phyloP scores from a whole-genome alignment of 2,797 vertebrate genomes.

The Knipowitschia caucasica region DNA sequence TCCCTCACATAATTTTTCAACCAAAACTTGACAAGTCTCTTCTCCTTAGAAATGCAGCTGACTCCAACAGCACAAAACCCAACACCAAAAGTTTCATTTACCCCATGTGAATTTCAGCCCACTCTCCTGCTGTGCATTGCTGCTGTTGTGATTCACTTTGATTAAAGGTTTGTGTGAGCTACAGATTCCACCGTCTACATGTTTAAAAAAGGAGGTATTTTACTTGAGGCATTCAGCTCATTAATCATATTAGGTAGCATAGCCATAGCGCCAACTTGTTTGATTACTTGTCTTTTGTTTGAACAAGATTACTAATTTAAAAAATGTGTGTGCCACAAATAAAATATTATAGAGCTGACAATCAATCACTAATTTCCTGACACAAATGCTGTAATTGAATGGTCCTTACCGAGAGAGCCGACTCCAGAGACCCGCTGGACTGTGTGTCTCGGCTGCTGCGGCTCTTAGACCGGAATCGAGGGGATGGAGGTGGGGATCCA shows the following conservation, averaged over 20 bases:
- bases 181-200: constrained; percentile 46
- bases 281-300: background rate
- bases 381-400: constrained; percentile 12
- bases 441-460: constrained; percentile 79
- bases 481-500: constrained; percentile 85
- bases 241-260: constrained; percentile 31
- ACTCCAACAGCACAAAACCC: background rate
- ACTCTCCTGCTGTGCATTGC: constrained; percentile 15
- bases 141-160: constrained; percentile 39
- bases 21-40: background rate
- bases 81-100: constrained; percentile 13
- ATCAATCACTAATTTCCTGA: too few relatives aligned
- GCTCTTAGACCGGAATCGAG: constrained; percentile 82
- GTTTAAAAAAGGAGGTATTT: constrained; percentile 16
- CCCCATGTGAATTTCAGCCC: constrained; percentile 14
- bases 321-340: background rate
- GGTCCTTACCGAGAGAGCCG: constrained; percentile 82
- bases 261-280: background rate
- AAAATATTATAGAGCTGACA: background rate
- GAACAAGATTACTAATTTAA: background rate
- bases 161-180: constrained; percentile 53
- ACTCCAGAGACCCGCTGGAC: constrained; percentile 82
- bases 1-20: background rate
- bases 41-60: background rate
- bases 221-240: constrained; percentile 44